Conservation (phyloP, 2,888 invertebrate species). For the Allolobophora icterica region DNA sequence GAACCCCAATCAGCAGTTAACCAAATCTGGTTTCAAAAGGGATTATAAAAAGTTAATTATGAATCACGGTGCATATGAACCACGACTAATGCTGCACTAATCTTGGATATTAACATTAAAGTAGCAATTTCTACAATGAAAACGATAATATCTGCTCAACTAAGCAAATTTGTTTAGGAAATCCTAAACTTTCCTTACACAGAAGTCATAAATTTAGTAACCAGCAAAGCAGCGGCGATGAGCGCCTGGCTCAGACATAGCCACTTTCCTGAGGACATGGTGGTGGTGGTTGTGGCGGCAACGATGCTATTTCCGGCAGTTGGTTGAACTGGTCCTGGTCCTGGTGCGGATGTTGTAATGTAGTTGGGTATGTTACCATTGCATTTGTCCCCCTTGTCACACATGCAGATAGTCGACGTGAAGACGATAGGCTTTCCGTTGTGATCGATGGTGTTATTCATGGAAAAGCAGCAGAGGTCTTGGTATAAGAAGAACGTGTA, state of each 20-base stretch:
- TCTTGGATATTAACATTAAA: not conserved
- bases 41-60: no score
- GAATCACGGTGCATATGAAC: no score
- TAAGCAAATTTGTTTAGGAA: not conserved
- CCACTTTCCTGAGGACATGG: not conserved
- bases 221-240: not conserved
- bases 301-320: not conserved
- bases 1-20: no score
- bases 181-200: not conserved
- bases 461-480: not conserved
- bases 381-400: not conserved
- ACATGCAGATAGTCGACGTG: not conserved
- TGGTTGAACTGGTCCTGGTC: no score
- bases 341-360: not conserved
- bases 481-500: constrained; percentile 9
- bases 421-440: not conserved
- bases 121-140: not conserved
- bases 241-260: not conserved
- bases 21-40: no score
- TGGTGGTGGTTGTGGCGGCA: no score
- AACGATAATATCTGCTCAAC: not conserved
- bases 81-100: not conserved
- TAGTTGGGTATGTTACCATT: not conserved
- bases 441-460: not conserved
- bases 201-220: not conserved